These are phyloP conservation scores for Nyctereutes procyonoides DNA, from an alignment of 2,113 vertebrate genomes.

Conservation along the genomic window DNA sequence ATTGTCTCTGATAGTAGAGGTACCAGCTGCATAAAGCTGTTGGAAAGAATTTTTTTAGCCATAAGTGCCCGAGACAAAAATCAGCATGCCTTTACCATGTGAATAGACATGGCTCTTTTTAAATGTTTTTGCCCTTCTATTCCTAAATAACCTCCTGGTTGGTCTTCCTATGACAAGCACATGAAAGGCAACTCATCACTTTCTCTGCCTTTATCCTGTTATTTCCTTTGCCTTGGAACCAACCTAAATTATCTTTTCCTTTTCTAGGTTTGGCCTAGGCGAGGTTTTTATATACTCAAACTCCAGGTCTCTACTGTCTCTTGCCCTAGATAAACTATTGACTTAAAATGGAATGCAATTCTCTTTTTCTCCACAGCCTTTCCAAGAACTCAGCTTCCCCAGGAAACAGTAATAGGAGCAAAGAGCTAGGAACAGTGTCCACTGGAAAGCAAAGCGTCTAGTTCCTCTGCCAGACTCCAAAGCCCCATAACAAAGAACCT, in stretches of 20 bases:
- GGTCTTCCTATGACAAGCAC: background rate
- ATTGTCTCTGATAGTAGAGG: background rate
- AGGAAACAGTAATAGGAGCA: background rate
- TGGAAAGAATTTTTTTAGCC: background rate
- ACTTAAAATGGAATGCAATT: background rate
- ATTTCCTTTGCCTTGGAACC: background rate
- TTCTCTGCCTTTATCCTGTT: background rate
- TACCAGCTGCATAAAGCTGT: background rate
- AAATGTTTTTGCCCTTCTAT: background rate
- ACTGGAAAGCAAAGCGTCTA: background rate
- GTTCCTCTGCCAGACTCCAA: background rate
- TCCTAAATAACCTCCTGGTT: background rate
- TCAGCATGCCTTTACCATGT: background rate
- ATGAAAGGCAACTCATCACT: background rate
- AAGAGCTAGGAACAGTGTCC: background rate
- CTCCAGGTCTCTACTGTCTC: background rate
- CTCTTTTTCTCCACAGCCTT: background rate
- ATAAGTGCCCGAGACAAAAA: background rate
- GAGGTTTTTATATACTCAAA: background rate
- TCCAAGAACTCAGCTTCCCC: background rate
- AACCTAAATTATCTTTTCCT: constrained; percentile 6
- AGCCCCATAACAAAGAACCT: background rate
- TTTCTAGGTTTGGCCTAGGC: background rate
- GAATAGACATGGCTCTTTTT: background rate
- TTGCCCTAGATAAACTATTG: background rate